phyloP scores from a whole-genome alignment of 1,140 invertebrate species.

The Sminthurinus signatus region DNA sequence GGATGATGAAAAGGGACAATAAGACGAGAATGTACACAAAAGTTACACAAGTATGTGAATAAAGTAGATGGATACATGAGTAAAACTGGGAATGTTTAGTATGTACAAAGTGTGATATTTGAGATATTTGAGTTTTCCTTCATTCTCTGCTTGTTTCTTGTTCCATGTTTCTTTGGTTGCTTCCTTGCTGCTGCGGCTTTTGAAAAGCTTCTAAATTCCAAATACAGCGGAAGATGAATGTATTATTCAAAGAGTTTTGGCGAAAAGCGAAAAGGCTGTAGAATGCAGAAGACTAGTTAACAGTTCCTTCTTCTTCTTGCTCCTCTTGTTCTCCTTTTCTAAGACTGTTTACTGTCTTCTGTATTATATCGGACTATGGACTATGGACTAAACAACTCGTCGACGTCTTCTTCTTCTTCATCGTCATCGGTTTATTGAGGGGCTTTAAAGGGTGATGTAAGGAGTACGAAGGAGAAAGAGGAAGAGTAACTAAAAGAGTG shows the following conservation, averaged over 20 bases:
- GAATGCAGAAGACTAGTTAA: not conserved
- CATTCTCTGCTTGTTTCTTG: not conserved
- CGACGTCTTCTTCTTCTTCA: too few relatives aligned
- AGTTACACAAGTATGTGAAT: too few relatives aligned
- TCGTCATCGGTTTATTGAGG: conserved; percentile 5
- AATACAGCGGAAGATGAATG: conserved; percentile 2
- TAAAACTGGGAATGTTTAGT: too few relatives aligned
- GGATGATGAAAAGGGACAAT: too few relatives aligned
- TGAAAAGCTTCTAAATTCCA: not conserved
- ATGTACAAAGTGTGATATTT: not conserved
- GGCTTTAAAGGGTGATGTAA: conserved; percentile 6
- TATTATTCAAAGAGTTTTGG: conserved; percentile 8
- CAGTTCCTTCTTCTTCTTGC: not conserved
- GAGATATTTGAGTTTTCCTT: conserved; percentile 5
- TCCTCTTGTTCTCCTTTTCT: not conserved
- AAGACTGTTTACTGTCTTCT: too few relatives aligned
- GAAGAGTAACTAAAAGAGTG: too few relatives aligned
- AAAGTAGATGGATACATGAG: too few relatives aligned
- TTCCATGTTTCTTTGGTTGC: too few relatives aligned
- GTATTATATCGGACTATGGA: too few relatives aligned
- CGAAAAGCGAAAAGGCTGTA: not conserved
- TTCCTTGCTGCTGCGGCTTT: too few relatives aligned
- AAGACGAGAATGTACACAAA: not conserved
- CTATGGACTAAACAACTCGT: too few relatives aligned
- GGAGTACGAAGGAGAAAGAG: too few relatives aligned